Evolutionary conservation across 1,140 invertebrate genomes (phyloP).

Genomic region (Lepidostoma basale): DNA sequence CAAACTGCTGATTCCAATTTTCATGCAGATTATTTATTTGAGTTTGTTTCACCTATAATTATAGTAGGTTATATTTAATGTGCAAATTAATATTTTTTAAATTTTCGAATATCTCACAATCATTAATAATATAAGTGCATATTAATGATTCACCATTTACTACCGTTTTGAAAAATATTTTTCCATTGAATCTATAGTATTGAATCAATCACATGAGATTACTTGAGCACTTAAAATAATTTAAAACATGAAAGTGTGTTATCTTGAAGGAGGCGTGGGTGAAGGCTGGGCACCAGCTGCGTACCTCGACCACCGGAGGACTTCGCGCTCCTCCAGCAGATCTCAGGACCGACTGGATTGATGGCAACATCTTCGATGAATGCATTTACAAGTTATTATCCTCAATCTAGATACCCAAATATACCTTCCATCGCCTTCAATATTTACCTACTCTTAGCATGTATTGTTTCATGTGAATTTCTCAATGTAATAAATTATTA

Average conservation of each 20-base stretch:
- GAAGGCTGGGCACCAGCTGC: constrained; percentile 94
- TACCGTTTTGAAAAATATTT: too few species aligned
- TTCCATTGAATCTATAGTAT: not conserved
- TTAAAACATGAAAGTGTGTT: not conserved
- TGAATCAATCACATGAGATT: constrained; percentile 11
- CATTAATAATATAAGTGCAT: too few species aligned
- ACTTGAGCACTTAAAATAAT: too few species aligned
- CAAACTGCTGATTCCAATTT: too few species aligned
- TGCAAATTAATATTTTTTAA: too few species aligned
- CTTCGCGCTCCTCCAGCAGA: constrained; percentile 70
- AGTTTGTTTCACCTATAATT: too few species aligned
- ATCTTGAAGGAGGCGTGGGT: constrained; percentile 62
- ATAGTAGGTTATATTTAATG: too few species aligned
- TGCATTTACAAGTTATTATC: constrained; percentile 21
- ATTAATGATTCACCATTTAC: too few species aligned
- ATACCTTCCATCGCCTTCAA: constrained; percentile 34
- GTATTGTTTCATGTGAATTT: constrained; percentile 16
- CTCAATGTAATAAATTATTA: constrained; percentile 19
- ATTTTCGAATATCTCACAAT: too few species aligned
- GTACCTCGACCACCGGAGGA: constrained; percentile 85
- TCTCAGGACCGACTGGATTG: constrained; percentile 60
- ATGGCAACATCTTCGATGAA: constrained; percentile 14
- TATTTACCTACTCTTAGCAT: constrained; percentile 6
- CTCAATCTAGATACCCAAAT: constrained; percentile 37
- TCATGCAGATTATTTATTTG: too few species aligned